Base-by-base conservation (phyloP, 1,140 invertebrate species). In the Drosophila teissieri region DNA sequence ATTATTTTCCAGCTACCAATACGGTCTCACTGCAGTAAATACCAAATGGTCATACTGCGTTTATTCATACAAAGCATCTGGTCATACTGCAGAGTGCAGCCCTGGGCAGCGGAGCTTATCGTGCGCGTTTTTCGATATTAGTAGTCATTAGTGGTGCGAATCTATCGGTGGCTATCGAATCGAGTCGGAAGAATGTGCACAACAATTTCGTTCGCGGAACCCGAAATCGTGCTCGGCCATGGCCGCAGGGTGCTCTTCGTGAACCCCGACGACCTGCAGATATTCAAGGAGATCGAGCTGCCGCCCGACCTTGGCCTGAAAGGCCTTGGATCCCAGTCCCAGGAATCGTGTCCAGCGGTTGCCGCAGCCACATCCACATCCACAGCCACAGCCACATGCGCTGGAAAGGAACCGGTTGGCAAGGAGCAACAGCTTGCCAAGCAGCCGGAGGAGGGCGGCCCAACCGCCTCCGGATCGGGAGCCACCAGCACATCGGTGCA, bases 211-310 rank as follows among this genome's bases (percentile, higher is more conserved):
- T 91, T 80, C 63, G 51, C 65, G 4, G 83, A 89, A 1, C 90
- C 90, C 5, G 91, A 92, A 46, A 45, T 92, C 22, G 72, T 92
- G 24, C 55, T 92, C 62, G 78, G 75, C 11, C 78, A 85, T 6
- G 88, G 79, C 44, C 86, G 73, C 44, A 81, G 78, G 42, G 75
- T 91, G 27, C 69, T 92, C 11, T 92, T 91, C 52, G 68, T 92
- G 4, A 92, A 92, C 73, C 91, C 91, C 19, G 69, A 88, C 57
- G 91, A 92, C 51, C 68, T 91, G 55, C 91, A 92, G 79, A 91
- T 92, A n/a, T 92, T 91, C 36, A 92, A 92, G 54, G 85, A 91
- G n/a, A 77, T 92, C 17, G 57, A 77, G 22, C 40, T 92, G 6
- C 88, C 91, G 3, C 60, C 76, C 2, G 88, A 92, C 56, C 62